Base-by-base conservation (phyloP, 2,888 invertebrate species). In the Cremastinae sp. region DNA sequence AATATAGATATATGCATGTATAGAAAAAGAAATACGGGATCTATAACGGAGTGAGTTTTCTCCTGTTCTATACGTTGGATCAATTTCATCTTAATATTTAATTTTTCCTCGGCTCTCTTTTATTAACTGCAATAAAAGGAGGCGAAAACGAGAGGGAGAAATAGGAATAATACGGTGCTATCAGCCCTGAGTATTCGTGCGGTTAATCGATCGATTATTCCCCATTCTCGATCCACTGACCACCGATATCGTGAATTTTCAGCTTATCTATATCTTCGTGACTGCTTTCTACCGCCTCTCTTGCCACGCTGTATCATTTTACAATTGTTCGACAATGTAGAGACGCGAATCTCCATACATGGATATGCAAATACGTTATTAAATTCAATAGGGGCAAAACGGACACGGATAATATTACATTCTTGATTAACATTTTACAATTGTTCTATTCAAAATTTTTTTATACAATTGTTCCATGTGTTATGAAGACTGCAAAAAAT, bases 131-230 rank as follows among this genome's bases (percentile, higher is more conserved):
- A 1, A 37, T 22, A 28, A 28, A 28, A 28, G 28, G 5, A 28
- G 28, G 28, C 28, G 28, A 28, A 5, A 28, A 39, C 12, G 53
- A 55, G 45, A 14, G 55, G 47, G 53, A 66, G 37, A 61, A 66
- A 12, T 10, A 10, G 7, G n/a, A 20, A 75, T 45, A 53, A 65
- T 55, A 35, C 14, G 20, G 43, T n/a, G 51, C 22, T 37, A 64
- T 49, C 69, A 41, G 41, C 47, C 10, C 10, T 28, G 65, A 53
- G 62, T 47, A 68, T 71, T 61, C 72, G 72, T 70, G 66, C 69
- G 71, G 64, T 74, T 75, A 75, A 79, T 75, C 74, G 75, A 78
- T 79, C 71, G 75, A 74, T 79, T 78, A 69, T 69, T 78, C 47
- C 61, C 75, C 41, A 5, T 28, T 28, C 28, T 65, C 53, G 74